Percentiles rank a stretch among this genome's conserved stretches.
Evolutionary conservation across 2,113 vertebrate genomes (phyloP).

Genomic region (Carollia perspicillata): DNA sequence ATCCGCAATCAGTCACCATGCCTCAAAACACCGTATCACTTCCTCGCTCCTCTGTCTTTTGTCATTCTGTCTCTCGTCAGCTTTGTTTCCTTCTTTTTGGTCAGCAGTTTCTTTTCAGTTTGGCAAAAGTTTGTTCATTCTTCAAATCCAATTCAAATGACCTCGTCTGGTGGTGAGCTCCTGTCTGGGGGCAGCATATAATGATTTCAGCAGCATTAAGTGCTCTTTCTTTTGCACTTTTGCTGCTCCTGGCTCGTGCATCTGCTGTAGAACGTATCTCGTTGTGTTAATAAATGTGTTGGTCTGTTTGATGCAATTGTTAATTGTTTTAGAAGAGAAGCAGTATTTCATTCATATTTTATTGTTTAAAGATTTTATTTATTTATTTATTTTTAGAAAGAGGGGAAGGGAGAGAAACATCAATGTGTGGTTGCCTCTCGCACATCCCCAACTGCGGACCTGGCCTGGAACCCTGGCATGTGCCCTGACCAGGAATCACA

Average conservation of each 20-base stretch:
- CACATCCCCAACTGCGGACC: too few species aligned
- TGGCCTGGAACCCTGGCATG: too few species aligned
- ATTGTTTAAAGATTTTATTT: not conserved
- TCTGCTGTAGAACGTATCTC: not conserved
- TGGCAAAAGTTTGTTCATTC: not conserved
- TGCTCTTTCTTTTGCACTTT: not conserved
- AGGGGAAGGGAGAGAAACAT: too few species aligned
- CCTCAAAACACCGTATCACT: fast-evolving
- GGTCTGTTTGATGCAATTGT: not conserved
- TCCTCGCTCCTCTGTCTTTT: not conserved
- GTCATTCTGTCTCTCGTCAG: not conserved
- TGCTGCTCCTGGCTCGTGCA: not conserved
- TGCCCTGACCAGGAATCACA: too few species aligned
- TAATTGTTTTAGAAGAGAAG: not conserved
- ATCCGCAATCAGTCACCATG: not conserved
- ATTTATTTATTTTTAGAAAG: too few species aligned
- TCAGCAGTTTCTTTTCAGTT: not conserved
- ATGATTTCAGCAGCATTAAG: not conserved
- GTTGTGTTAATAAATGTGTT: not conserved
- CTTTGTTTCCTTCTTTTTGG: not conserved
- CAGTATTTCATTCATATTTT: not conserved
- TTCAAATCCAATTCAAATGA: not conserved
- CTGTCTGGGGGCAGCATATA: too few species aligned
- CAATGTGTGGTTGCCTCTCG: too few species aligned
- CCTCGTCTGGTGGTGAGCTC: not conserved